phyloP scores from a whole-genome alignment of 2,797 vertebrate genomes.

The Bryconaethiops microstoma region DNA sequence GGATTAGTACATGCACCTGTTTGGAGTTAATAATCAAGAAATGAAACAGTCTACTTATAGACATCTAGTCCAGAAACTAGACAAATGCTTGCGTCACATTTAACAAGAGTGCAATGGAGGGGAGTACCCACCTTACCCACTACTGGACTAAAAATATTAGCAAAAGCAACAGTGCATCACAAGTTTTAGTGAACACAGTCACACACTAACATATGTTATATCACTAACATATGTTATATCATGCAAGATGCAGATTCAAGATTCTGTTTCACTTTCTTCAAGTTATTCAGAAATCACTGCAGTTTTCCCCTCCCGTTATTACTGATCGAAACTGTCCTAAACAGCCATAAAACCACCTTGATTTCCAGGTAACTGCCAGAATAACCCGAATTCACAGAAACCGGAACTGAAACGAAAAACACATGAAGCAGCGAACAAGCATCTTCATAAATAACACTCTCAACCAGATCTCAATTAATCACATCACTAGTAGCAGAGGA shows the following conservation, averaged over 20 bases:
- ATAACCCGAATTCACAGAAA: not conserved
- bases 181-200: not conserved
- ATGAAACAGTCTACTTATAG: too few relatives aligned
- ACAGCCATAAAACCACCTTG: not conserved
- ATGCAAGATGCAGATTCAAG: not conserved
- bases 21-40: too few relatives aligned
- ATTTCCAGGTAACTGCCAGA: not conserved
- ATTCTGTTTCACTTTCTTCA: not conserved
- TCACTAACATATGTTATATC: not conserved
- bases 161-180: not conserved
- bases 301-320: not conserved
- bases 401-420: too few relatives aligned
- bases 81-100: not conserved
- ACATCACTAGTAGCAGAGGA: too few relatives aligned
- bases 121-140: not conserved
- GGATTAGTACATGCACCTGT: too few relatives aligned
- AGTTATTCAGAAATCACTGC: not conserved
- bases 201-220: not conserved
- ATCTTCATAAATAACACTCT: too few relatives aligned
- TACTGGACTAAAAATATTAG: not conserved
- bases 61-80: not conserved
- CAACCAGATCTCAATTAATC: too few relatives aligned
- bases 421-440: too few relatives aligned
- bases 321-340: not conserved
- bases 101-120: not conserved